These are phyloP conservation scores for Dipodomys spectabilis DNA, from an alignment of 2,113 vertebrate species.

Conservation along the genomic window DNA sequence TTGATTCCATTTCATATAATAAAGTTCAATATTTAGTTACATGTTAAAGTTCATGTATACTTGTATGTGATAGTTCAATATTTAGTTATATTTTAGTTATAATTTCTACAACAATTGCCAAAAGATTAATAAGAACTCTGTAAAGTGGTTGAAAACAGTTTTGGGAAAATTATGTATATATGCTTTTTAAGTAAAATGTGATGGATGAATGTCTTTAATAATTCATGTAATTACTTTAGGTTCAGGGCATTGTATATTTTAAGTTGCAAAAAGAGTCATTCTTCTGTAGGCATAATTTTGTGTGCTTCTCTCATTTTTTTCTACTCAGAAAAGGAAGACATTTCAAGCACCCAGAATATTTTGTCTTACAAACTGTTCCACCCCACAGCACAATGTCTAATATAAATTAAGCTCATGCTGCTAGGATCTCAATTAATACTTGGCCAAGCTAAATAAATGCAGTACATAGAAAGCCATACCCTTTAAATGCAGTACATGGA, in stretches of 20 bases:
- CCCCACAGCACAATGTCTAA: background rate
- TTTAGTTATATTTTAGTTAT: no score
- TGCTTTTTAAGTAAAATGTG: conserved; percentile 2
- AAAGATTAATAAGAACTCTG: conserved; percentile 15
- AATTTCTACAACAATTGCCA: background rate
- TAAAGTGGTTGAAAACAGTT: background rate
- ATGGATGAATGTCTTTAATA: background rate
- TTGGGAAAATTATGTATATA: background rate
- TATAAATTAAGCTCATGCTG: background rate
- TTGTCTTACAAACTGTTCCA: background rate
- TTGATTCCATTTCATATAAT: no score
- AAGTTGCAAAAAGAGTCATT: conserved; percentile 11
- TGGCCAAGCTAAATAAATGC: background rate
- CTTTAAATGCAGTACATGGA: background rate
- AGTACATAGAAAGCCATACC: background rate
- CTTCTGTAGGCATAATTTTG: background rate
- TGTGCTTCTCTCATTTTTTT: background rate
- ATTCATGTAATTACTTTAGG: background rate
- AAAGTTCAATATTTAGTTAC: no score
- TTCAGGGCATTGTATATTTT: background rate
- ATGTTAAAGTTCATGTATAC: no score
- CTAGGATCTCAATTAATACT: conserved; percentile 9
- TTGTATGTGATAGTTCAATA: no score
- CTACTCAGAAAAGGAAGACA: background rate
- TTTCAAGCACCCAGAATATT: background rate